phyloP scores from a whole-genome alignment of 2,797 vertebrate genomes.

The Knipowitschia caucasica region DNA sequence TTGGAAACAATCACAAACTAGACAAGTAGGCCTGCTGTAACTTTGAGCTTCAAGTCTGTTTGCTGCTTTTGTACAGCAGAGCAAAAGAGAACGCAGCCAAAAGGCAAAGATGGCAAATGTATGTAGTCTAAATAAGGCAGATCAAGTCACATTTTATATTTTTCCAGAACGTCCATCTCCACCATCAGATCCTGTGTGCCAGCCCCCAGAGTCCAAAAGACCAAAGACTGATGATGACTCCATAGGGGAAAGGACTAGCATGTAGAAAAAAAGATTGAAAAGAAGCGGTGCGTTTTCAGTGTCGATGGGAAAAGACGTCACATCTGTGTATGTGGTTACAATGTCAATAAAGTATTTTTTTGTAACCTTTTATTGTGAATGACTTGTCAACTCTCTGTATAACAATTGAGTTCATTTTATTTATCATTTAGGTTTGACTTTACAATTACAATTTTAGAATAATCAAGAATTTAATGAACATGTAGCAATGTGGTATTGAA shows the following conservation, averaged over 20 bases:
- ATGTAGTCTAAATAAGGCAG: background rate
- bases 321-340: background rate
- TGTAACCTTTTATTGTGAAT: background rate
- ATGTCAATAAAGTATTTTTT: background rate
- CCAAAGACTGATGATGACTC: conserved; percentile 69
- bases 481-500: background rate
- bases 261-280: conserved; percentile 8
- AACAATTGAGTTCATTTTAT: background rate
- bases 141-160: conserved; percentile 1
- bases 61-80: too few species aligned
- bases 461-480: too few species aligned
- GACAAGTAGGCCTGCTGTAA: too few species aligned
- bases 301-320: background rate
- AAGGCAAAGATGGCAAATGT: too few species aligned
- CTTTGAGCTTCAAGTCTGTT: too few species aligned
- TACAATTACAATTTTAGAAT: too few species aligned
- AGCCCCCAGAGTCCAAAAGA: conserved; percentile 83
- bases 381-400: background rate
- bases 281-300: background rate
- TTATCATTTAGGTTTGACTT: too few species aligned
- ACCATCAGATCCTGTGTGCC: conserved; percentile 76
- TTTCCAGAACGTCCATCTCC: conserved; percentile 78
- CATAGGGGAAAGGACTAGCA: conserved; percentile 17
- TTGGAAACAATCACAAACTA: too few species aligned
- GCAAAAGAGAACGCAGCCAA: too few species aligned